A percentile compares a stretch with the other conserved stretches of the same genome.
phyloP scores from a whole-genome alignment of 2,113 vertebrate species.

The Petromus typicus region DNA sequence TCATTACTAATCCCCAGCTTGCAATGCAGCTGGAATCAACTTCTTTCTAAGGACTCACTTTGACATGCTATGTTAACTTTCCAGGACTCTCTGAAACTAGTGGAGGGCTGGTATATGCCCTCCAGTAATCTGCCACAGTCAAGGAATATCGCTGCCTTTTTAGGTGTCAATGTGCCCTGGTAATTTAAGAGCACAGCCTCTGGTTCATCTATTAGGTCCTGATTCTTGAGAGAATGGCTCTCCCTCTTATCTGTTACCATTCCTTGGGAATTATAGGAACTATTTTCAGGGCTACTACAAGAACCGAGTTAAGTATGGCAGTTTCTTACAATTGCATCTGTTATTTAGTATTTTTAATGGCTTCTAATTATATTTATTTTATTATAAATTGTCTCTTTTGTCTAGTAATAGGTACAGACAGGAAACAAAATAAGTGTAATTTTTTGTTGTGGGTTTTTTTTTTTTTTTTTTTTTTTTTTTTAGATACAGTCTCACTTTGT shows the following conservation, averaged over 20 bases:
- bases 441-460: no score
- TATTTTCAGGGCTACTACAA: background rate
- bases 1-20: background rate
- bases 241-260: background rate
- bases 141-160: background rate
- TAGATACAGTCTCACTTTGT: no score
- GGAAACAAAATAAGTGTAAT: background rate
- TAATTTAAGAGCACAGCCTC: background rate
- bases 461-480: no score
- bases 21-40: background rate
- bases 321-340: background rate
- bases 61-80: background rate
- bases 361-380: slow-evolving; percentile 18
- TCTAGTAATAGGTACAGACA: background rate
- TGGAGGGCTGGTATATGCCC: no score
- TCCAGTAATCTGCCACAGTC: background rate
- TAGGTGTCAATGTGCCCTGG: background rate
- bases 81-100: background rate
- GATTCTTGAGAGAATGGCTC: background rate
- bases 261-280: background rate
- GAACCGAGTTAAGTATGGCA: background rate
- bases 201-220: background rate
- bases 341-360: background rate
- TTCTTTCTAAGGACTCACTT: background rate
- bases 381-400: background rate